A percentile compares a stretch with the other conserved stretches of the same genome.
These are phyloP conservation scores for Chloropsis cyanopogon DNA, from an alignment of 2,113 vertebrate genomes.

Conservation along the genomic window DNA sequence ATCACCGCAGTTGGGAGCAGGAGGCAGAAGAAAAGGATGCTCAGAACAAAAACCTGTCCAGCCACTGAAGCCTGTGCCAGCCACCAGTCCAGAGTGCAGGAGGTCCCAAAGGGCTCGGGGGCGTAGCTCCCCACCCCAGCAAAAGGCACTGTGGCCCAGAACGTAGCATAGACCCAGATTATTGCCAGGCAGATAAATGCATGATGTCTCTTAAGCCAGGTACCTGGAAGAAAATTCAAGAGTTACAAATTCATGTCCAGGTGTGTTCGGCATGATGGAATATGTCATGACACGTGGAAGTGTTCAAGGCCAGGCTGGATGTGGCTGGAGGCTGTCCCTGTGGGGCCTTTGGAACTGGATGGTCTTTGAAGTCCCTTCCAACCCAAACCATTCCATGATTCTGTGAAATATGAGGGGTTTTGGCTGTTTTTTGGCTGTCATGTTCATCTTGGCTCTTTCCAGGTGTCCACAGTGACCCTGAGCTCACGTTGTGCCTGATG, in stretches of 20 bases:
- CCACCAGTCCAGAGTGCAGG: conserved; percentile 97
- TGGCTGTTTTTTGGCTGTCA: background rate
- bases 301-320: background rate
- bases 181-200: conserved; percentile 81
- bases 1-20: conserved; percentile 87
- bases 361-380: background rate
- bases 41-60: conserved; percentile 88
- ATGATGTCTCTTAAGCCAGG: conserved; percentile 91
- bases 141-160: conserved; percentile 94
- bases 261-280: background rate
- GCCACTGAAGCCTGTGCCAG: conserved; percentile 85
- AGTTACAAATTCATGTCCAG: background rate
- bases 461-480: background rate
- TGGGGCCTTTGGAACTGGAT: background rate
- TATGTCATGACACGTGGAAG: rapidly evolving
- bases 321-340: background rate
- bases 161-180: conserved; percentile 86
- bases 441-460: background rate
- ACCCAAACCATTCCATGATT: background rate
- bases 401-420: background rate
- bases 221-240: conserved; percentile 73
- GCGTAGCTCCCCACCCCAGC: conserved; percentile 89
- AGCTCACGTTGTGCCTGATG: rapidly evolving
- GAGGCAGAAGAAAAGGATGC: conserved; percentile 93
- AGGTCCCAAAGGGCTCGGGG: conserved; percentile 93